Percentiles rank a stretch among this genome's conserved stretches.
phyloP scores from a whole-genome alignment of 2,797 vertebrate species.

The Aphelocoma californica region DNA sequence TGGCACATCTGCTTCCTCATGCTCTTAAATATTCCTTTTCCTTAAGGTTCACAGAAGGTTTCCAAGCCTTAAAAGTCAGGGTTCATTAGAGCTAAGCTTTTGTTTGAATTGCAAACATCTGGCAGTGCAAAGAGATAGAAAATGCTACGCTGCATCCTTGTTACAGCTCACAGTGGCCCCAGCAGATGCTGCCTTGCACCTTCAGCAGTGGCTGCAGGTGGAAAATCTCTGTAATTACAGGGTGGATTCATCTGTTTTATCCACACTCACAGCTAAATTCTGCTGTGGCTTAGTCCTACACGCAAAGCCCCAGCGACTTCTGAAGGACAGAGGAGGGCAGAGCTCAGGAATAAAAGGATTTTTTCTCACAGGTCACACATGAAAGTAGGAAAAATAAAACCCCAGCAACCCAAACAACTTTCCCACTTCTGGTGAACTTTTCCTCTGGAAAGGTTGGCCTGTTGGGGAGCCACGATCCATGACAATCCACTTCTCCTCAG shows the following conservation, averaged over 20 bases:
- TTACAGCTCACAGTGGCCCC: neutral
- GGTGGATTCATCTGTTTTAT: neutral
- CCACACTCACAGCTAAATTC: neutral
- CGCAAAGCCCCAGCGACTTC: neutral
- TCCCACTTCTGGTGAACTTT: constrained; percentile 14
- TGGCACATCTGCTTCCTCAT: neutral
- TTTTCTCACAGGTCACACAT: neutral
- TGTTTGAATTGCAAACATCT: neutral
- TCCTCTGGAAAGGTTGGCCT: constrained; percentile 15
- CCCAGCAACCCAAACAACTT: neutral
- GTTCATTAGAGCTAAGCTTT: neutral
- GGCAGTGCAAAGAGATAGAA: neutral
- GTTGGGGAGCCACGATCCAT: neutral
- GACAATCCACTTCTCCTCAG: constrained; percentile 5
- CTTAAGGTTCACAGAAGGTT: neutral
- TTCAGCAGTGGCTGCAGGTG: neutral
- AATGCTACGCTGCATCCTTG: neutral
- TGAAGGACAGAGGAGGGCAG: neutral
- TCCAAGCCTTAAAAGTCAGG: neutral
- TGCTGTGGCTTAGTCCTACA: neutral
- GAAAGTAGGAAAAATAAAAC: neutral
- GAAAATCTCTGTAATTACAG: neutral
- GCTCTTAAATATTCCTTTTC: neutral
- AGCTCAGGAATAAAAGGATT: neutral
- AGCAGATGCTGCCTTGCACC: neutral